These are phyloP conservation scores for Proctacanthus coquilletti DNA, from an alignment of 1,140 invertebrate genomes.

Conservation along the genomic window DNA sequence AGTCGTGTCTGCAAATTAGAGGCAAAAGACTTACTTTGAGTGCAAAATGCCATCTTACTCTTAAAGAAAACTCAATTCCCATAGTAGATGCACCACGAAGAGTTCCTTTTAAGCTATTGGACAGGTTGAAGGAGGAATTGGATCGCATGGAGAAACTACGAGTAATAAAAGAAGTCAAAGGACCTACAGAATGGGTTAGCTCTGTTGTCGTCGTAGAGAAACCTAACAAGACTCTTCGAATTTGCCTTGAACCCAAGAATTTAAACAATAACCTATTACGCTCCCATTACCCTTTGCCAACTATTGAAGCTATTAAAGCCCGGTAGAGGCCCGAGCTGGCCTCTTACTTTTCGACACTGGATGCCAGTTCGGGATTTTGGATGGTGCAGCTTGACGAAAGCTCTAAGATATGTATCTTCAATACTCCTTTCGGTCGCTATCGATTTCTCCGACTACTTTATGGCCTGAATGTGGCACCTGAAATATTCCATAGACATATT, in stretches of 20 bases:
- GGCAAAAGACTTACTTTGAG: background rate
- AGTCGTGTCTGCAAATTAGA: background rate
- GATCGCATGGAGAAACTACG: constrained; percentile 11
- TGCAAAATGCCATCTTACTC: constrained; percentile 6
- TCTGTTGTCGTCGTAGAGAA: constrained; percentile 26
- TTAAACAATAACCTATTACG: constrained; percentile 29
- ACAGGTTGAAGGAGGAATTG: constrained; percentile 18
- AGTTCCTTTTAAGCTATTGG: constrained; percentile 18
- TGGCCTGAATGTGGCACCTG: too few relatives aligned
- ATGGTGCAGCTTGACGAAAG: background rate
- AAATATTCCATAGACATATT: too few relatives aligned
- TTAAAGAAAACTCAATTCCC: constrained; percentile 11
- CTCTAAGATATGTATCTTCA: background rate
- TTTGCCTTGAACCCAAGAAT: constrained; percentile 31
- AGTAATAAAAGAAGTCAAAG: constrained; percentile 15
- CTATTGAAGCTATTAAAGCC: background rate
- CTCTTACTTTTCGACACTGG: background rate
- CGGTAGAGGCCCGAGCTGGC: background rate
- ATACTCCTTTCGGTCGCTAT: too few relatives aligned
- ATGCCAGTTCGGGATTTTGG: background rate
- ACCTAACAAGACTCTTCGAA: constrained; percentile 17
- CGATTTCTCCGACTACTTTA: too few relatives aligned
- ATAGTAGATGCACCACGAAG: constrained; percentile 16
- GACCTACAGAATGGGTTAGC: constrained; percentile 30
- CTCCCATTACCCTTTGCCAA: constrained; percentile 26